Percentiles rank a stretch among this genome's conserved stretches.
Conservation (phyloP, 2,797 vertebrate species). For the Petrocephalus schoutedeni region DNA sequence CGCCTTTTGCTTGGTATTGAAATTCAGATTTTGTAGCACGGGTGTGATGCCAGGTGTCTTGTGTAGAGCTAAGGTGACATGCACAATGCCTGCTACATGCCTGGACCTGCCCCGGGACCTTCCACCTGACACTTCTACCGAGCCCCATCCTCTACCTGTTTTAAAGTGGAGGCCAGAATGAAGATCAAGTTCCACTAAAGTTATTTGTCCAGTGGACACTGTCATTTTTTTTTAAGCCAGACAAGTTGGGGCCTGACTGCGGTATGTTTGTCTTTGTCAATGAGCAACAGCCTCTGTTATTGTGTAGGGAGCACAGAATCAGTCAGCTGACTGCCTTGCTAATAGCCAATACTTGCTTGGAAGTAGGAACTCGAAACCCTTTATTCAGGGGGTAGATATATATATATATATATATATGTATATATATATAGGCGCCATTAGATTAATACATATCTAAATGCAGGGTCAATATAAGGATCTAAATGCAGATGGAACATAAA, state of each 20-base stretch:
- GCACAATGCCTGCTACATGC: constrained; percentile 7
- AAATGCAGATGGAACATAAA: neutral
- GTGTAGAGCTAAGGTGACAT: neutral
- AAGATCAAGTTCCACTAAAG: constrained; percentile 20
- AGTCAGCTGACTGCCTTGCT: neutral
- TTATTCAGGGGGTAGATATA: neutral
- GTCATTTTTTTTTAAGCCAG: constrained; percentile 29
- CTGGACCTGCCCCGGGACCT: neutral
- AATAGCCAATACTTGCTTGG: neutral
- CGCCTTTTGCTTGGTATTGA: neutral
- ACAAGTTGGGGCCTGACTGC: constrained; percentile 47
- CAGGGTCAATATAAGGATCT: neutral
- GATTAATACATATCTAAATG: neutral
- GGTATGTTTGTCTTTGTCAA: constrained; percentile 37
- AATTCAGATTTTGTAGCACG: neutral
- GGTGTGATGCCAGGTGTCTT: neutral
- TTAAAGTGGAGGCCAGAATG: constrained; percentile 34
- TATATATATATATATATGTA: neutral
- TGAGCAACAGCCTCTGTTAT: constrained; percentile 27
- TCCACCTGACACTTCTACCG: constrained; percentile 10
- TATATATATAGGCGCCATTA: neutral
- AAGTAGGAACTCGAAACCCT: neutral
- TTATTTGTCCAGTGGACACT: constrained; percentile 32
- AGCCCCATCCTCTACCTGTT: constrained; percentile 13
- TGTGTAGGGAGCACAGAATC: neutral